Conservation (phyloP, 2,797 vertebrate genomes). For the Spinus olivaceus region DNA sequence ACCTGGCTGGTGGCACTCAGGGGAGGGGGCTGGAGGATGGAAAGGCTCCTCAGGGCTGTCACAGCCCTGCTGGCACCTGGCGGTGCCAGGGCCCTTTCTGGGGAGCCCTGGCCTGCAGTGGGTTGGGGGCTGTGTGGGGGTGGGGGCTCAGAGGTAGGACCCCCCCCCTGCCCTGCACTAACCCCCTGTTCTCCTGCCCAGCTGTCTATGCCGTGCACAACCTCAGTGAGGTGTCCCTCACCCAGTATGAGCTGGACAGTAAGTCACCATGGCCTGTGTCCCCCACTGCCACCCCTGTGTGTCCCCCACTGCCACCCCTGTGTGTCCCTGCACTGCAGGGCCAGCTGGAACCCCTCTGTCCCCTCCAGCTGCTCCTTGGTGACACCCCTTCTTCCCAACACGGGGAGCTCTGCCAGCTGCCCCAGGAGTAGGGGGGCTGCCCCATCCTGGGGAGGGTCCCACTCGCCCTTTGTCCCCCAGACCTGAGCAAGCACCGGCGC, state of each 20-base stretch:
- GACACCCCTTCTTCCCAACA: too few relatives aligned
- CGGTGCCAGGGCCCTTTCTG: background rate
- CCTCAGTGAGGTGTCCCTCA: constrained; percentile 91
- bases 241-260: constrained; percentile 97
- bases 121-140: background rate
- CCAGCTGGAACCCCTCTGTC: background rate
- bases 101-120: accelerated
- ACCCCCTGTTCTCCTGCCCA: constrained; percentile 66
- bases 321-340: background rate
- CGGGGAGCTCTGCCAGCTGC: background rate
- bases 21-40: background rate
- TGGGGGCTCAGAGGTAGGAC: background rate
- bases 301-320: background rate
- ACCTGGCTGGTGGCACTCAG: accelerated
- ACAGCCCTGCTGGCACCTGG: background rate
- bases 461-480: constrained; percentile 50
- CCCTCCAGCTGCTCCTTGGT: background rate
- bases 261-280: constrained; percentile 72
- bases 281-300: background rate
- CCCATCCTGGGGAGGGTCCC: accelerated
- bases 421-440: accelerated
- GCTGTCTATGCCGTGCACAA: constrained; percentile 89
- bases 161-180: background rate
- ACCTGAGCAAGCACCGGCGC: constrained; percentile 91
- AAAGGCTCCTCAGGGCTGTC: background rate